Percentiles rank a stretch among this genome's conserved stretches.
These are phyloP conservation scores for Vidua chalybeata DNA, from an alignment of 2,113 vertebrate genomes.

Conservation along the genomic window DNA sequence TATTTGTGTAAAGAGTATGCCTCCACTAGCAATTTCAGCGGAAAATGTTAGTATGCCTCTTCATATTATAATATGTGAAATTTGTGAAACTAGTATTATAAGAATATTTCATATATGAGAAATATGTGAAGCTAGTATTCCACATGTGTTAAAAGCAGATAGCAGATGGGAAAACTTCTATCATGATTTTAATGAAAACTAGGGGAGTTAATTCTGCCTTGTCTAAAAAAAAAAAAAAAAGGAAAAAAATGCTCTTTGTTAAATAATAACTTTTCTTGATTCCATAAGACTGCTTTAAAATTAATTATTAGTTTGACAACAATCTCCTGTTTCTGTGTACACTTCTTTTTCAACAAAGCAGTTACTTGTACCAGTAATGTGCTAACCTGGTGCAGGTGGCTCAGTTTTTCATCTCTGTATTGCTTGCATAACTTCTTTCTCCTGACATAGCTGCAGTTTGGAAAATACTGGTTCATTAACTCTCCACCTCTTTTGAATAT, in stretches of 20 bases:
- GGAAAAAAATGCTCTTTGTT: rapidly evolving
- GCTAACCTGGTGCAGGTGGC: background rate
- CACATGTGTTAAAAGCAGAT: background rate
- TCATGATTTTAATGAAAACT: background rate
- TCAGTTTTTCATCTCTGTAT: background rate
- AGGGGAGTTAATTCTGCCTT: background rate
- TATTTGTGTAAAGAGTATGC: background rate
- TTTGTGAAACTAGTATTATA: background rate
- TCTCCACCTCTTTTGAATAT: background rate
- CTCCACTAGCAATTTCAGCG: background rate
- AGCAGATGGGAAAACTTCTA: background rate
- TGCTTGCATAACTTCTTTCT: background rate
- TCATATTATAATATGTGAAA: background rate
- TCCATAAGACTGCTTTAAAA: background rate
- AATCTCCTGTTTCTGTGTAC: background rate
- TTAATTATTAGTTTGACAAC: background rate
- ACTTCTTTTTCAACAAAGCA: background rate
- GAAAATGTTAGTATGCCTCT: background rate
- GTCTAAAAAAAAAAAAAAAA: background rate
- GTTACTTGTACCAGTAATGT: background rate
- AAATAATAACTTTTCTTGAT: background rate
- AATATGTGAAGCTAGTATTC: background rate
- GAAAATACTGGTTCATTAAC: background rate
- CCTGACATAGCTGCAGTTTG: background rate
- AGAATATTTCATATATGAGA: background rate